These are phyloP conservation scores for Phyllostomus discolor DNA, from an alignment of 2,113 vertebrate genomes.

Conservation along the genomic window DNA sequence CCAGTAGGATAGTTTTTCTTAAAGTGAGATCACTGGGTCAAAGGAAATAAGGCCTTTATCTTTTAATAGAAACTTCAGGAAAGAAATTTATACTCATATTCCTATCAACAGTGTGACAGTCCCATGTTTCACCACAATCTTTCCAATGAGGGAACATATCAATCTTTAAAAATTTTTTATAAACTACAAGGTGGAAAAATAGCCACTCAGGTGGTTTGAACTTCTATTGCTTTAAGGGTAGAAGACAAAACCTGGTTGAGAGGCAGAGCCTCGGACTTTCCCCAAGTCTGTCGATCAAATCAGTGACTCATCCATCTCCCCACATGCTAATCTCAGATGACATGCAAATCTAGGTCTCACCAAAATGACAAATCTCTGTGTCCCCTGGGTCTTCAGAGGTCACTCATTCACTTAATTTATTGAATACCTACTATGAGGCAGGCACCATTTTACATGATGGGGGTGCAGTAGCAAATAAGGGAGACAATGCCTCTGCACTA, in stretches of 20 bases:
- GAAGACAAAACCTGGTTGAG: not conserved
- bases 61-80: not conserved
- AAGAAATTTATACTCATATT: slow-evolving; percentile 18
- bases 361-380: slow-evolving; percentile 36
- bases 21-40: not conserved
- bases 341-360: slow-evolving; percentile 53
- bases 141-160: slow-evolving; percentile 32
- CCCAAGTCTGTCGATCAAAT: slow-evolving; percentile 48
- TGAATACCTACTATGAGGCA: not conserved
- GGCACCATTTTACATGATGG: not conserved
- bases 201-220: slow-evolving; percentile 27
- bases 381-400: not conserved
- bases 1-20: not conserved
- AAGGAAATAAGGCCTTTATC: not conserved
- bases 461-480: not conserved
- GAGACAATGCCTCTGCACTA: not conserved
- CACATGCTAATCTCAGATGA: slow-evolving; percentile 54
- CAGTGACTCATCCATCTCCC: slow-evolving; percentile 58
- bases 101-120: not conserved
- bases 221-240: slow-evolving; percentile 7
- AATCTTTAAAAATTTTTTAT: slow-evolving; percentile 15
- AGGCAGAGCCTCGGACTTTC: slow-evolving; percentile 43
- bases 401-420: slow-evolving; percentile 17
- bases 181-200: slow-evolving; percentile 30
- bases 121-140: slow-evolving; percentile 30